Evolutionary conservation across 2,888 invertebrate genomes (phyloP).

Genomic region (Lepidocyrtinus sp.): DNA sequence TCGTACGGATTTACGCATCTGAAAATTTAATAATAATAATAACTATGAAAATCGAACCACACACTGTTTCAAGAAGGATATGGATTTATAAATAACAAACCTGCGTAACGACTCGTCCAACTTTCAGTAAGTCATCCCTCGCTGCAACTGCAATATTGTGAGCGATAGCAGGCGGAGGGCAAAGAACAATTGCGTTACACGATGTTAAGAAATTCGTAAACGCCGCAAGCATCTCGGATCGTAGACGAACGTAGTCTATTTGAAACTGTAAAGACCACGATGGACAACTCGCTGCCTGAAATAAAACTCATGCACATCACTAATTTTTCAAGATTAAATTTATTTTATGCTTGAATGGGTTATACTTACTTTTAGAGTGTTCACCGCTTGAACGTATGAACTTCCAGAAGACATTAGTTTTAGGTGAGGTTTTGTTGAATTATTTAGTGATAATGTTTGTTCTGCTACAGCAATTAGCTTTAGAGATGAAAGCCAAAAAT

Average conservation of each 20-base stretch:
- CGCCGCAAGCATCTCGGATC: conserved; percentile 82
- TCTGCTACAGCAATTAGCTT: conserved; percentile 74
- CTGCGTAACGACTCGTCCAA: conserved; percentile 85
- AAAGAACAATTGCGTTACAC: conserved; percentile 85
- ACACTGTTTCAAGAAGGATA: background rate
- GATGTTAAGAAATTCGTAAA: conserved; percentile 79
- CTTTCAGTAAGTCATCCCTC: conserved; percentile 84
- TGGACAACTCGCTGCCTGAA: conserved; percentile 80
- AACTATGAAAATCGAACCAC: background rate
- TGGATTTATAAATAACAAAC: conserved; percentile 70
- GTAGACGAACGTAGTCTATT: conserved; percentile 82
- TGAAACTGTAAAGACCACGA: conserved; percentile 80
- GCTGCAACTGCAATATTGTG: conserved; percentile 82
- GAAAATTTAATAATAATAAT: conserved; percentile 67
- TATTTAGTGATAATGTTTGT: conserved; percentile 70
- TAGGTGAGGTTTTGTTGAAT: conserved; percentile 41
- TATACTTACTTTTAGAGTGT: conserved; percentile 76
- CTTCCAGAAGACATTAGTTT: conserved; percentile 76
- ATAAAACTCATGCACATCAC: conserved; percentile 65
- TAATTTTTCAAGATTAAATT: background rate
- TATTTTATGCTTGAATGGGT: too few species aligned
- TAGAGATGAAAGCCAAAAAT: conserved; percentile 90
- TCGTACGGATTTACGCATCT: conserved; percentile 82
- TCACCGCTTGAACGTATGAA: conserved; percentile 79
- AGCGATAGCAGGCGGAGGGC: conserved; percentile 94